Evolutionary conservation across 2,888 invertebrate genomes (phyloP).

Genomic region (Idaea biselata): DNA sequence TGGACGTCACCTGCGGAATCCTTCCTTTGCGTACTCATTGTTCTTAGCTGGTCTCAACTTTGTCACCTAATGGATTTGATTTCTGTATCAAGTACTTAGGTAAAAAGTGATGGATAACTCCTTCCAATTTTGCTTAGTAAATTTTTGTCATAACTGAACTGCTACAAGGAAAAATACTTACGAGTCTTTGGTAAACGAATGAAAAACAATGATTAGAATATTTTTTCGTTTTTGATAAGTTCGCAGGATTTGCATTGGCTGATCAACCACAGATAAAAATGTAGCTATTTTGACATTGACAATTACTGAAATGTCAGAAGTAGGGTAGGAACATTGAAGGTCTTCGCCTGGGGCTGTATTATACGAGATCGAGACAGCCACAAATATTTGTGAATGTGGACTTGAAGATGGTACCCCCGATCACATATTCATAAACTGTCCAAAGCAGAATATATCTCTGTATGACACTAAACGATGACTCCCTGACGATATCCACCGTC

Average conservation of each 20-base stretch:
- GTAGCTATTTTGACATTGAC: background rate
- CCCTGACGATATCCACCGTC: too few relatives aligned
- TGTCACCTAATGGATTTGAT: slow-evolving; percentile 22
- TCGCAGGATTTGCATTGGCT: background rate
- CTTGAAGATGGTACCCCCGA: too few relatives aligned
- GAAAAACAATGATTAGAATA: background rate
- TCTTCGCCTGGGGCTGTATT: too few relatives aligned
- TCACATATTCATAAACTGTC: too few relatives aligned
- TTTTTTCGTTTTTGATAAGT: background rate
- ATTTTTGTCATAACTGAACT: background rate
- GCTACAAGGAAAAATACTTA: background rate
- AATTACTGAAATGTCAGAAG: background rate
- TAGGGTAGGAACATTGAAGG: background rate
- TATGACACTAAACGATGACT: too few relatives aligned
- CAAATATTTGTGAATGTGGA: too few relatives aligned
- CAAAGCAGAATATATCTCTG: too few relatives aligned
- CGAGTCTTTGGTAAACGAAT: background rate
- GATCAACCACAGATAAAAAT: background rate
- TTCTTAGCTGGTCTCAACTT: slow-evolving; percentile 48
- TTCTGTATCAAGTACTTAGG: background rate
- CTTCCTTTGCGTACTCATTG: slow-evolving; percentile 28
- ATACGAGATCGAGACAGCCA: too few relatives aligned
- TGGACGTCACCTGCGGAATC: slow-evolving; percentile 65
- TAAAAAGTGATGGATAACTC: background rate
- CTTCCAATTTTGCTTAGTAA: background rate